phyloP scores from a whole-genome alignment of 2,888 invertebrate genomes.

The Mythimna albipuncta region DNA sequence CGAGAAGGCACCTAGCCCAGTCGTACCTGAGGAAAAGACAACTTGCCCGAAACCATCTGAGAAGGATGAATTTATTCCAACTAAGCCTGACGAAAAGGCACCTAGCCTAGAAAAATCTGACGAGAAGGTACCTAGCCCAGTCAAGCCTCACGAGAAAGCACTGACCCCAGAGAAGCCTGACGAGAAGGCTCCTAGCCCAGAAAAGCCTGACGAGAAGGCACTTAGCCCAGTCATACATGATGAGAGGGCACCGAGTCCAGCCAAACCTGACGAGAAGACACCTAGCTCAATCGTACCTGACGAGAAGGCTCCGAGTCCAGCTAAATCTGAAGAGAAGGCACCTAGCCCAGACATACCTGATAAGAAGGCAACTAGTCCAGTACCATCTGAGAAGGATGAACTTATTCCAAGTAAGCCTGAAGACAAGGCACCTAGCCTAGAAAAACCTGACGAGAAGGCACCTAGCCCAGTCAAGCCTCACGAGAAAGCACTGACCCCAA shows the following conservation, averaged over 20 bases:
- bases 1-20: too few species aligned
- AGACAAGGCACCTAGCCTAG: neutral
- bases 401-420: neutral
- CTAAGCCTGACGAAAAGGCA: too few species aligned
- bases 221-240: neutral
- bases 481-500: neutral
- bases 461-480: neutral
- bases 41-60: too few species aligned
- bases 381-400: neutral
- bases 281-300: neutral
- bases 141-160: neutral
- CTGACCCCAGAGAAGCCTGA: neutral
- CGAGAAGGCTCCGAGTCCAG: neutral
- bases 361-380: neutral
- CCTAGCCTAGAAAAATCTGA: neutral
- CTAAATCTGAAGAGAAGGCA: neutral
- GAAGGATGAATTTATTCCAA: too few species aligned
- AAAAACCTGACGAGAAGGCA: neutral
- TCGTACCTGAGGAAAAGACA: neutral
- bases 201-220: neutral
- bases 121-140: neutral
- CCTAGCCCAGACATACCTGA: neutral
- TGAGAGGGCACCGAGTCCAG: neutral
- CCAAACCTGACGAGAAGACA: slow-evolving; percentile 9
- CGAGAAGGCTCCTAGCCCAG: neutral